These are phyloP conservation scores for Cantharis lateralis DNA, from an alignment of 2,888 invertebrate species.

Conservation along the genomic window DNA sequence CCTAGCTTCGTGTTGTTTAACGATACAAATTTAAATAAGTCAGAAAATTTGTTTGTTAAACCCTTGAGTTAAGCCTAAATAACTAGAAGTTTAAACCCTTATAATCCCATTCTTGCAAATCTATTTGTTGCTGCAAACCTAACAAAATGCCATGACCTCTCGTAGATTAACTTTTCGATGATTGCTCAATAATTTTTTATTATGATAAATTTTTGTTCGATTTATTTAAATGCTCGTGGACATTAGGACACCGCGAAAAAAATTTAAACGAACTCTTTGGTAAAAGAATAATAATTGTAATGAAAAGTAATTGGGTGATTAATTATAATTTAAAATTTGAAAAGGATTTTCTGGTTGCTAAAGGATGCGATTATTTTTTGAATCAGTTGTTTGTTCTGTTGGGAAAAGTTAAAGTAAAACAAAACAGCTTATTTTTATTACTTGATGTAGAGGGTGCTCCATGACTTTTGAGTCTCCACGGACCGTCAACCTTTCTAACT, in stretches of 20 bases:
- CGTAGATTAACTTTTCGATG: not conserved
- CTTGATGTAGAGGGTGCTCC: slow-evolving; percentile 21
- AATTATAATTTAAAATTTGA: not conserved
- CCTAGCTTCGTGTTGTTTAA: not conserved
- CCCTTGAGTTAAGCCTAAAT: not conserved
- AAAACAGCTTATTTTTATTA: not conserved
- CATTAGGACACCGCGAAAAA: too few species aligned
- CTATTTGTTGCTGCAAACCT: not conserved
- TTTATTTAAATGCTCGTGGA: too few species aligned
- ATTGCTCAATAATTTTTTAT: too few species aligned
- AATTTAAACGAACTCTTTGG: not conserved
- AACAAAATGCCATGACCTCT: not conserved
- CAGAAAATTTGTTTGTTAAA: not conserved
- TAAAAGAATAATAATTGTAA: not conserved
- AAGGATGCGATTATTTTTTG: not conserved
- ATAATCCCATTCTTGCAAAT: not conserved
- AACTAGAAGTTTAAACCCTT: not conserved
- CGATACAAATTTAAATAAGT: not conserved
- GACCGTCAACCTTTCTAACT: slow-evolving; percentile 25
- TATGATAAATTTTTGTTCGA: too few species aligned
- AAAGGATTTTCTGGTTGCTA: not conserved
- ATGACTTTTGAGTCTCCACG: slow-evolving; percentile 19
- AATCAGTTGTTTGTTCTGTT: not conserved
- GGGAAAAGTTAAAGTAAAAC: not conserved
- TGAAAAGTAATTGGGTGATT: not conserved